Percentiles rank a stretch among this genome's conserved stretches.
phyloP scores from a whole-genome alignment of 1,140 invertebrate genomes.

The Drosophila chauvacae region DNA sequence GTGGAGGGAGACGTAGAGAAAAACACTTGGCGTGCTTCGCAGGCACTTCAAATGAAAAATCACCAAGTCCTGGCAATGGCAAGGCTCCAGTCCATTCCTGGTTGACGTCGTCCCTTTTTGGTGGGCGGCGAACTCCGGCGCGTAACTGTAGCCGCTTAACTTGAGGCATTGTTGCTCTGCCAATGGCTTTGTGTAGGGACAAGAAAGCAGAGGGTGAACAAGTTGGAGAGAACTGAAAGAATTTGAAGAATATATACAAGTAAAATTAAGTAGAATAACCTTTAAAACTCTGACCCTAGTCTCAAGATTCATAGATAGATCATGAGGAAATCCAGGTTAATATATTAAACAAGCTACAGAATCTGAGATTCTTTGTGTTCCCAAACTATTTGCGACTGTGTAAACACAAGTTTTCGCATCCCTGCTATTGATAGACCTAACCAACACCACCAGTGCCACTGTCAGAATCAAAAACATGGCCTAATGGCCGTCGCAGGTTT shows the following conservation, averaged over 20 bases:
- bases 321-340: not conserved
- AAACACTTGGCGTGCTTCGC: slow-evolving; percentile 68
- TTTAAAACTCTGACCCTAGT: not conserved
- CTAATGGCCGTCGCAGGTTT: slow-evolving; percentile 35
- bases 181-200: slow-evolving; percentile 7
- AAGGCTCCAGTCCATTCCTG: slow-evolving; percentile 24
- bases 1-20: slow-evolving; percentile 7
- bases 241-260: not conserved
- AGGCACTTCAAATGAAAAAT: slow-evolving; percentile 78
- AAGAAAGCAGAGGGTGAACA: not conserved
- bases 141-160: slow-evolving; percentile 56
- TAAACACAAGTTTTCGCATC: slow-evolving; percentile 9
- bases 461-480: slow-evolving; percentile 19
- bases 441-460: slow-evolving; percentile 7
- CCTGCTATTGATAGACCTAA: slow-evolving; percentile 30
- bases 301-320: not conserved
- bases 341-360: not conserved
- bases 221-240: not conserved
- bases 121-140: slow-evolving; percentile 4
- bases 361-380: not conserved
- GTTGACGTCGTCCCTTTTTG: not conserved
- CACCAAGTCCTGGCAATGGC: slow-evolving; percentile 55
- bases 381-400: not conserved
- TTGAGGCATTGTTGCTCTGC: slow-evolving; percentile 54
- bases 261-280: not conserved